Evolutionary conservation across 2,113 vertebrate genomes (phyloP).

Genomic region (Corythoichthys haematopterus): DNA sequence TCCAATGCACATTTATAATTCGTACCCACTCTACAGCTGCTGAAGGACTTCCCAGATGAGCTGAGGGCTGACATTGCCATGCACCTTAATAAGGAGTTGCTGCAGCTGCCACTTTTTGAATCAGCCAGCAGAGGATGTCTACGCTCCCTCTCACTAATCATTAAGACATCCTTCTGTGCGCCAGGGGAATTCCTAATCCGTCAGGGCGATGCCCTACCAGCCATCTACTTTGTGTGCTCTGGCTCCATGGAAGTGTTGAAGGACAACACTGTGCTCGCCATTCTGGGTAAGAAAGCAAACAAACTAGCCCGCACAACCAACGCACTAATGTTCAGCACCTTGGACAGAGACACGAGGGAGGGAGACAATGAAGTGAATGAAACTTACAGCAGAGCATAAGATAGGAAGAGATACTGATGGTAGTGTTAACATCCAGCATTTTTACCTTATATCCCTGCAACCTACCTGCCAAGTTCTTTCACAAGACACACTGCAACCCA

Average conservation of each 20-base stretch:
- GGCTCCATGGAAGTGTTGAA: conserved; percentile 77
- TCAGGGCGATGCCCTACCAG: conserved; percentile 74
- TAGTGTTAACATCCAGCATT: not conserved
- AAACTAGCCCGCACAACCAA: not conserved
- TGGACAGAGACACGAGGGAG: conserved; percentile 4
- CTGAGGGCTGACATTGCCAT: conserved; percentile 74
- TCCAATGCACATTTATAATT: not conserved
- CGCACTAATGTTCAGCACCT: conserved; percentile 19
- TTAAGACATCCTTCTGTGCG: conserved; percentile 74
- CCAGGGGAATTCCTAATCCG: conserved; percentile 76
- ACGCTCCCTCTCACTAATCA: conserved; percentile 74
- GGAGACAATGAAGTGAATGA: not conserved
- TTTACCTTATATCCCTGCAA: not conserved
- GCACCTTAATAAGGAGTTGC: conserved; percentile 74
- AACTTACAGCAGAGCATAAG: not conserved
- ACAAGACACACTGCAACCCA: not conserved
- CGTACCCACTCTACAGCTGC: conserved; percentile 44
- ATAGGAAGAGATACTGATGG: not conserved
- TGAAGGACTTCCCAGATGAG: conserved; percentile 76
- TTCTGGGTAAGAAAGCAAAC: conserved; percentile 57
- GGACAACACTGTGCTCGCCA: conserved; percentile 73
- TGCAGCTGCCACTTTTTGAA: conserved; percentile 73
- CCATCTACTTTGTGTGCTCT: conserved; percentile 75
- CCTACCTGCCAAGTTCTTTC: conserved; percentile 18
- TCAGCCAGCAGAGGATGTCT: conserved; percentile 75